Evolutionary conservation across 2,113 vertebrate genomes (phyloP).

Genomic region (Rhea pennata): DNA sequence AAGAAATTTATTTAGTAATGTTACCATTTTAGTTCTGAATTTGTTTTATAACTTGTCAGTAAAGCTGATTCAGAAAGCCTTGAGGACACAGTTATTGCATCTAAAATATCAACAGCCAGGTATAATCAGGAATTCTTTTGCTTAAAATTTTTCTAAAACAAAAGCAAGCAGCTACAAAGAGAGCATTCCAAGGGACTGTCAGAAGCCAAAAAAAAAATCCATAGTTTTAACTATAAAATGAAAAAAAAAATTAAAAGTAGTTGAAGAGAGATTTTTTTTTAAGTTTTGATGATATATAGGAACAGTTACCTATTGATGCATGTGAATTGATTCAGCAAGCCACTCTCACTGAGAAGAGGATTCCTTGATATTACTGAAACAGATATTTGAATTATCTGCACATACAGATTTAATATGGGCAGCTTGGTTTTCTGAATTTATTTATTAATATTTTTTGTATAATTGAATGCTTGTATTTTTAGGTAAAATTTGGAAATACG

Average conservation of each 20-base stretch:
- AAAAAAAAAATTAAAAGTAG: background rate
- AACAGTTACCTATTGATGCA: background rate
- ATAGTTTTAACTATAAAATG: background rate
- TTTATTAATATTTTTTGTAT: background rate
- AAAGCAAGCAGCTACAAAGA: background rate
- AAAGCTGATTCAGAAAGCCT: background rate
- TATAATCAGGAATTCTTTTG: background rate
- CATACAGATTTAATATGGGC: background rate
- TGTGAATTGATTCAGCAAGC: background rate
- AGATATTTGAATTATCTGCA: background rate
- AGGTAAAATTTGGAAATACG: constrained; percentile 99
- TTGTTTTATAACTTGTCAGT: background rate
- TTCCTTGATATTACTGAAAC: background rate
- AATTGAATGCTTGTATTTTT: constrained; percentile 27
- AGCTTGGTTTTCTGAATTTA: background rate
- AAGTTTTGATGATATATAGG: background rate
- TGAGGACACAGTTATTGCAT: background rate
- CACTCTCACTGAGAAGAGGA: background rate
- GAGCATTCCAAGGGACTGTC: background rate
- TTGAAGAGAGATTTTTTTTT: background rate
- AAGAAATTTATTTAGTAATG: background rate
- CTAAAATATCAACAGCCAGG: background rate
- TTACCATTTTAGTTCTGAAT: background rate
- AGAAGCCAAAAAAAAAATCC: background rate
- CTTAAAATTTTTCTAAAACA: background rate